Evolutionary conservation across 1,140 invertebrate species (phyloP).

Genomic region (Antheraea pernyi): DNA sequence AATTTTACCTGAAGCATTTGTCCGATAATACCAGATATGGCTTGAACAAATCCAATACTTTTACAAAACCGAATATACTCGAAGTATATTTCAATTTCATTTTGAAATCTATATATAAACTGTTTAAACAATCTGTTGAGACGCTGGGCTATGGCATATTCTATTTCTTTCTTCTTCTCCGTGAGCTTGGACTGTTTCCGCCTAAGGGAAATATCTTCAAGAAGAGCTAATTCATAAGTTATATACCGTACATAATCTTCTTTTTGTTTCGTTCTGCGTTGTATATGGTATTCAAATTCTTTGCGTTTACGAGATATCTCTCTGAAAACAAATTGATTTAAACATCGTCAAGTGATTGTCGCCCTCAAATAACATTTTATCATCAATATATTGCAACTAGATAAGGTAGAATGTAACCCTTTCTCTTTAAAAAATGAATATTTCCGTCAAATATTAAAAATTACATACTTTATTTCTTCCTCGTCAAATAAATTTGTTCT

Average conservation of each 20-base stretch:
- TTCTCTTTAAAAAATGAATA: too few species aligned
- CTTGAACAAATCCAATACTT: constrained; percentile 78
- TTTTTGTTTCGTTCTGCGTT: constrained; percentile 83
- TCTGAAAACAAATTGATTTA: constrained; percentile 66
- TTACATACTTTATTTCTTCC: constrained; percentile 83
- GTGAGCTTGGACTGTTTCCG: constrained; percentile 79
- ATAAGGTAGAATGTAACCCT: too few species aligned
- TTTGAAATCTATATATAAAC: constrained; percentile 81
- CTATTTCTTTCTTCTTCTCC: constrained; percentile 84
- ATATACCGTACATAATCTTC: constrained; percentile 87
- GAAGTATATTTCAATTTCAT: constrained; percentile 85
- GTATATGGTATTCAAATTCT: constrained; percentile 86
- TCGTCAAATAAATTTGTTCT: constrained; percentile 83
- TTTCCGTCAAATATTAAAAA: not conserved
- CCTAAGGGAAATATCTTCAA: constrained; percentile 82
- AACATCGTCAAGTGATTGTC: not conserved
- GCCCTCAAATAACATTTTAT: too few species aligned
- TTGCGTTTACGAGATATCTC: constrained; percentile 85
- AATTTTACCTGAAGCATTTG: constrained; percentile 67
- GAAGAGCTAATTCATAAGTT: constrained; percentile 84
- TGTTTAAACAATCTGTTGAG: constrained; percentile 84
- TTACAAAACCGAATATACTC: constrained; percentile 87
- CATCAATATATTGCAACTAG: too few species aligned
- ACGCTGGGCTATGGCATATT: constrained; percentile 82
- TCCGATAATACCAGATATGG: constrained; percentile 64